Evolutionary conservation across 2,888 invertebrate species (phyloP), one percentile per base, ranked within the genome.

Genomic region (Scelioninae gen. 1): DNA sequence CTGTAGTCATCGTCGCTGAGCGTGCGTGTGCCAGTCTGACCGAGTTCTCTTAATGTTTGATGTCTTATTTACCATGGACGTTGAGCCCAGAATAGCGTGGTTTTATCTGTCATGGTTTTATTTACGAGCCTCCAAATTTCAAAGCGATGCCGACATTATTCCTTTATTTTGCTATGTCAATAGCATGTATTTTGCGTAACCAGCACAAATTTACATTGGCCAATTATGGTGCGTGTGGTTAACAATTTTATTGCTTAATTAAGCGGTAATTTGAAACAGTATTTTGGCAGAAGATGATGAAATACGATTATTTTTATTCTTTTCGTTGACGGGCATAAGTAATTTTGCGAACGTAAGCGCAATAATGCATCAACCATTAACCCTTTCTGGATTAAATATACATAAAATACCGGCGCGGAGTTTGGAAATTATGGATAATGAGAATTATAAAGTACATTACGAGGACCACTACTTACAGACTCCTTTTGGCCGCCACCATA

Each of bases 31-130:
- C 55, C 76, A 72, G 74, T 82, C 86, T 85, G 83, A 66, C 86
- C 86, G 51, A 55, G 83, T 58, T 68, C 85, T 87, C 90, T 90
- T 89, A 47, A 66, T 79, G 90, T 90, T 90, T 91, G 91, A 91
- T 89, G 90, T 91, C 91, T 91, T 91, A 91, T 90, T 91, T 90
- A 88, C 87, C 83, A 83, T 83, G 68, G 76, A 81, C 78, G 49
- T 62, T 47, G 78, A 62, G 31, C 53, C 66, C 55, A 60, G 68
- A 84, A 79, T 80, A 85, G 84, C 85, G 13, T 10, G 65, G 71
- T 58, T 72, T 65, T 40, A 89, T 86, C 87, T 87, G 88, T 89
- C 89, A 88, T 81, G 82, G 84, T 86, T 89, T 90, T 90, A 89
- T 90, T 90, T 90, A 89, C 86, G 87, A 82, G 83, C 78, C 68